Conservation (phyloP, 1,140 invertebrate species). For the Diprion similis region DNA sequence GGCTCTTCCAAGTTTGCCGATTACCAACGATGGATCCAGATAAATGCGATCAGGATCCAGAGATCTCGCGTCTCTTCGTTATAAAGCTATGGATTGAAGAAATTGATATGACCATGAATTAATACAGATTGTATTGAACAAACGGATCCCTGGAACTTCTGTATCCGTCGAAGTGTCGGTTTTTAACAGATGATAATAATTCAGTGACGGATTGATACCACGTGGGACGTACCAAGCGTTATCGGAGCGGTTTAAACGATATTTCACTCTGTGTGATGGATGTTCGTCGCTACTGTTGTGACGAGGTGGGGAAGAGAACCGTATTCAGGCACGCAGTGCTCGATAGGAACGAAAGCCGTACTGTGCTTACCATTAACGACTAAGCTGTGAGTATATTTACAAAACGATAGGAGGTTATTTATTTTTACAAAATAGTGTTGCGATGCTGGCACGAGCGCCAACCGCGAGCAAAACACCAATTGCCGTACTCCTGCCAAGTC, state of each 20-base stretch:
- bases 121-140: too few species aligned
- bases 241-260: neutral
- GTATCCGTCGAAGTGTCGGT: too few species aligned
- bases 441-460: neutral
- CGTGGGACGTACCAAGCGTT: neutral
- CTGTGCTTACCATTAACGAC: neutral
- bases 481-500: neutral
- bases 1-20: too few species aligned
- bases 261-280: slow-evolving; percentile 7
- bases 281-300: neutral
- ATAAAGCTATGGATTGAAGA: too few species aligned
- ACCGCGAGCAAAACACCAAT: neutral
- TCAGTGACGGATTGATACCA: slow-evolving; percentile 1
- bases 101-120: too few species aligned
- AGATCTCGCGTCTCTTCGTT: too few species aligned
- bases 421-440: neutral
- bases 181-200: neutral
- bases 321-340: too few species aligned
- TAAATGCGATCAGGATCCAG: too few species aligned
- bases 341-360: neutral
- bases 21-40: too few species aligned
- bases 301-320: too few species aligned
- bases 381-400: neutral
- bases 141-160: too few species aligned
- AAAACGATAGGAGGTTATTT: neutral